Conservation (phyloP, 2,113 vertebrate species). For the Brachyhypopomus occidentalis region DNA sequence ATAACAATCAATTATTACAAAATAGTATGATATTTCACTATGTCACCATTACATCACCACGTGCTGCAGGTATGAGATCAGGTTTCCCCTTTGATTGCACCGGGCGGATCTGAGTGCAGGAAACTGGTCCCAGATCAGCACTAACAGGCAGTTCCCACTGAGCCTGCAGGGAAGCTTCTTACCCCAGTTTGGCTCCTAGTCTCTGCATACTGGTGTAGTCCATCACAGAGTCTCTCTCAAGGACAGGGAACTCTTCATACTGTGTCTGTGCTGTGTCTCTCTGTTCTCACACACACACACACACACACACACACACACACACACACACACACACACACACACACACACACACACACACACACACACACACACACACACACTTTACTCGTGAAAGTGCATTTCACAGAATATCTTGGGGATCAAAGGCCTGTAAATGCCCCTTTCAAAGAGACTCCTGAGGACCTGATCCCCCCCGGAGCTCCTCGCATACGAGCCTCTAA, state of each 20-base stretch:
- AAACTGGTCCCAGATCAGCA: background rate
- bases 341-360: too few species aligned
- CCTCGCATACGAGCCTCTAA: background rate
- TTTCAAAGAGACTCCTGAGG: too few species aligned
- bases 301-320: conserved; percentile 26
- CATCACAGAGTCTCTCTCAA: conserved; percentile 86
- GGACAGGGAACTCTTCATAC: conserved; percentile 88
- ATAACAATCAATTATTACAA: too few species aligned
- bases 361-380: background rate
- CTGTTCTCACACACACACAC: conserved; percentile 61
- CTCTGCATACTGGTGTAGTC: conserved; percentile 93
- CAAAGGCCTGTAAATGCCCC: too few species aligned
- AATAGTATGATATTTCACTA: too few species aligned
- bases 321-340: too few species aligned
- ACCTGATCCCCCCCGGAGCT: too few species aligned
- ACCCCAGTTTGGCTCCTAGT: conserved; percentile 94
- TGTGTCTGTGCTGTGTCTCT: conserved; percentile 75
- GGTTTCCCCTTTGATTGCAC: too few species aligned
- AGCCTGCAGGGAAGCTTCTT: conserved; percentile 55
- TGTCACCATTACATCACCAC: too few species aligned
- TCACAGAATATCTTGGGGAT: background rate
- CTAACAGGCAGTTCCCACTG: too few species aligned
- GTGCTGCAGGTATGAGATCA: too few species aligned
- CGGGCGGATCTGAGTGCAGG: too few species aligned
- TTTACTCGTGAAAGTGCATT: background rate